A percentile compares a stretch with the other conserved stretches of the same genome.
These are phyloP conservation scores for Cecidostiba fungosa DNA, from an alignment of 2,888 invertebrate species.

Conservation along the genomic window DNA sequence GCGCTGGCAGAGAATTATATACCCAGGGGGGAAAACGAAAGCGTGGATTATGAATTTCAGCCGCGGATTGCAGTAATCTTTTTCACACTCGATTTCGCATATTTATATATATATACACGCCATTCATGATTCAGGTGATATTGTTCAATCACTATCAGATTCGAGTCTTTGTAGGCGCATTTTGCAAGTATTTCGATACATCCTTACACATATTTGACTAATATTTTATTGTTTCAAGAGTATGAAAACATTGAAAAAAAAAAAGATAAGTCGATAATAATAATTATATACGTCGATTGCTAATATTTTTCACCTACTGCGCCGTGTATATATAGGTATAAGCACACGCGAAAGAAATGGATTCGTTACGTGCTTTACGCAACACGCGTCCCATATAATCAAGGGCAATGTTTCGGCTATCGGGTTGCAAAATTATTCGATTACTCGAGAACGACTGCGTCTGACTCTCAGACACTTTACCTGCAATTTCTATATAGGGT, in stretches of 20 bases:
- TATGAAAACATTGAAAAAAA: no score
- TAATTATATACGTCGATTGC: no score
- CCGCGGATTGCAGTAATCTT: not conserved
- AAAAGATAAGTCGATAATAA: no score
- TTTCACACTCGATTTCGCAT: slow-evolving; percentile 18
- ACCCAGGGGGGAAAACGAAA: not conserved
- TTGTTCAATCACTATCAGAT: not conserved
- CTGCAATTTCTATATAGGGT: not conserved
- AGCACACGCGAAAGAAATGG: slow-evolving; percentile 26
- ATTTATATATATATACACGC: no score
- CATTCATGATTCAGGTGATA: not conserved
- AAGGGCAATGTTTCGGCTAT: slow-evolving; percentile 57
- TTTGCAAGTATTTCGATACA: not conserved
- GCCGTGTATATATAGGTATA: not conserved
- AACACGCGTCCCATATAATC: slow-evolving; percentile 23
- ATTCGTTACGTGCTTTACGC: slow-evolving; percentile 41
- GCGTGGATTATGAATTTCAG: not conserved
- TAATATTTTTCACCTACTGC: not conserved
- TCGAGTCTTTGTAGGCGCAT: not conserved
- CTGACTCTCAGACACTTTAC: not conserved
- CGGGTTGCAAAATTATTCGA: slow-evolving; percentile 51
- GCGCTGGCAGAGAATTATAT: no score
- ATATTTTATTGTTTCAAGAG: no score
- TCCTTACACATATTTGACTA: no score
- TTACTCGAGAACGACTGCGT: slow-evolving; percentile 4